Evolutionary conservation across 2,888 invertebrate species (phyloP).

Genomic region (Acrobasis consociella): DNA sequence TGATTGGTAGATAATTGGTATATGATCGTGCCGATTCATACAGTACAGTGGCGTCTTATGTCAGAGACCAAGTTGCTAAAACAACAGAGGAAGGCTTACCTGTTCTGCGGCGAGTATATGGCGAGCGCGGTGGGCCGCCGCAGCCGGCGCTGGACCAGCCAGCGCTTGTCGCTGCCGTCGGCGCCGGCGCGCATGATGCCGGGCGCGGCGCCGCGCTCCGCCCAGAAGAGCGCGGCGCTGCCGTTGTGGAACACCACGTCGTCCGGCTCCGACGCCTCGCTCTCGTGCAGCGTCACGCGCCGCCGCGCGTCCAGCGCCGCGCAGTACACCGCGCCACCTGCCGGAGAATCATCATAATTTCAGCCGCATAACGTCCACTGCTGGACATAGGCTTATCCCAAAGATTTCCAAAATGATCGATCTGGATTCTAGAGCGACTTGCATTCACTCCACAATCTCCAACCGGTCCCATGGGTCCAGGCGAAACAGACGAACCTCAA

Average conservation of each 20-base stretch:
- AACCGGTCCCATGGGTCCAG: no score
- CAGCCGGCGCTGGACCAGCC: constrained; percentile 83
- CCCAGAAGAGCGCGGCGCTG: constrained; percentile 87
- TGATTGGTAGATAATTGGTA: no score
- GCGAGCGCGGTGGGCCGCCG: constrained; percentile 90
- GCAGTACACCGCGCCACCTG: constrained; percentile 44
- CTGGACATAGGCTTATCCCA: no score
- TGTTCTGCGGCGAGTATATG: constrained; percentile 86
- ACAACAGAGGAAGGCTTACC: background rate
- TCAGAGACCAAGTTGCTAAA: no score
- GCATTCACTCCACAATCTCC: no score
- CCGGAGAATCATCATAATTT: background rate
- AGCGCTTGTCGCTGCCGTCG: constrained; percentile 82
- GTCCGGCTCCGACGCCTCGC: constrained; percentile 84
- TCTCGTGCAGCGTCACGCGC: constrained; percentile 76
- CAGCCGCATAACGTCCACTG: no score
- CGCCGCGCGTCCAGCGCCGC: constrained; percentile 83
- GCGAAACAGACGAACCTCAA: no score
- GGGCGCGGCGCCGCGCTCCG: constrained; percentile 85
- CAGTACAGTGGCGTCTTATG: no score
- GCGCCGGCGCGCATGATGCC: constrained; percentile 85
- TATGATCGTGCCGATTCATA: no score
- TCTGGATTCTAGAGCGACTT: no score
- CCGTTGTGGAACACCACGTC: constrained; percentile 87
- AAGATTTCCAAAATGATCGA: no score